These are phyloP conservation scores for Diarsia rubi DNA, from an alignment of 2,888 invertebrate genomes.

Conservation along the genomic window DNA sequence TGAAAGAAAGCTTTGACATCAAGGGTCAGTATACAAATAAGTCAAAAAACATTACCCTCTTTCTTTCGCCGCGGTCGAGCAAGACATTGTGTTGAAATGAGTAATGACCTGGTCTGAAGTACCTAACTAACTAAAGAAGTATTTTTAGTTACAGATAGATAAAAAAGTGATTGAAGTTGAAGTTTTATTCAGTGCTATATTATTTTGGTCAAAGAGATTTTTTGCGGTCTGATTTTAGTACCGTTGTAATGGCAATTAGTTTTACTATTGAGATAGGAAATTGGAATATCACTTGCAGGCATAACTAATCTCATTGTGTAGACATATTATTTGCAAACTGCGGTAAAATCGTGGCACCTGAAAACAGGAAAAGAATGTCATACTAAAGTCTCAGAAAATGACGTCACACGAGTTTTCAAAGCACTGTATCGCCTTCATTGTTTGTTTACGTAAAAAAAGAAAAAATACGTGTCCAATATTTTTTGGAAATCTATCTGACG, in stretches of 20 bases:
- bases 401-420: too few relatives aligned
- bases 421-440: too few relatives aligned
- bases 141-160: constrained; percentile 41
- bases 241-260: constrained; percentile 26
- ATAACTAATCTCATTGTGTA: neutral
- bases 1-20: constrained; percentile 56
- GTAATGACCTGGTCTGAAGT: constrained; percentile 43
- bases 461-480: too few relatives aligned
- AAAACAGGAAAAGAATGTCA: too few relatives aligned
- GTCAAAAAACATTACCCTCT: constrained; percentile 59
- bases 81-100: constrained; percentile 59
- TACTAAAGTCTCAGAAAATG: too few relatives aligned
- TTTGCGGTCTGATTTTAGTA: constrained; percentile 27
- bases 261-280: neutral
- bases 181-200: constrained; percentile 20
- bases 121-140: constrained; percentile 25
- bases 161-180: constrained; percentile 33
- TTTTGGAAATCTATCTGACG: too few relatives aligned
- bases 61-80: constrained; percentile 36
- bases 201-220: constrained; percentile 23
- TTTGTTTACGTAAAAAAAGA: too few relatives aligned
- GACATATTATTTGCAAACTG: neutral
- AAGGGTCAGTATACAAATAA: constrained; percentile 60
- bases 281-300: constrained; percentile 11
- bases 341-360: too few relatives aligned